Base-by-base conservation (phyloP, 2,888 invertebrate genomes). In the Dolomedes plantarius region DNA sequence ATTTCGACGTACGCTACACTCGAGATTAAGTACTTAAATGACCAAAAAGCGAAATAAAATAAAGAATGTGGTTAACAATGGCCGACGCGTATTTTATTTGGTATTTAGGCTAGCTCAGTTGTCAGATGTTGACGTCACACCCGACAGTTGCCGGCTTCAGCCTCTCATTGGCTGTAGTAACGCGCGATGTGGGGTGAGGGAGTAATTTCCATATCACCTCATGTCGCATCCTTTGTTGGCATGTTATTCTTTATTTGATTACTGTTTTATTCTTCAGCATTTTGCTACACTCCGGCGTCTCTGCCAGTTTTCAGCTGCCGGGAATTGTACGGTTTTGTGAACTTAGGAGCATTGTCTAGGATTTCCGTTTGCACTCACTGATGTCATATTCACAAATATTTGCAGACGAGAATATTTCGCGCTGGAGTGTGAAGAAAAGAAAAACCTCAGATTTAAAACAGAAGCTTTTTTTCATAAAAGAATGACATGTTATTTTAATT, bases 181-280 rank as follows among this genome's bases (percentile, higher is more conserved):
- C 81, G 71, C 81, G 81, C 81, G 81, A 82, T 82, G 39, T 75
- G 75, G 81, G 64, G 75, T 62, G 81, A 75, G 62, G 50, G 39
- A 28, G 56, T 29, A 67, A 46, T 71, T 82, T 71, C 75, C 46
- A 36, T 74, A 82, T 82, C 81, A 71, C 81, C 69, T 41, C 74
- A 82, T 68, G 13, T 27, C 19, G 41, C 62, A 31, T 39, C 69
- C 62, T 62, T 71, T 78, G 39, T 77, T 64, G 27, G 19, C 23
- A 69, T 39, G 5, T 77, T 29, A 36, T 32, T 69, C 23, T 65
- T 68, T 50, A 46, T 78, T 78, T 78, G n/a, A 28, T 64, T 29
- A 6, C 23, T 41, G 75, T 39, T 77, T 46, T 67, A 23, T 32
- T 67, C 13, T 67, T 31, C 27, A 29, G 64, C 29, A n/a, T 56